phyloP scores from a whole-genome alignment of 2,113 vertebrate genomes.

The Platysteira castanea region DNA sequence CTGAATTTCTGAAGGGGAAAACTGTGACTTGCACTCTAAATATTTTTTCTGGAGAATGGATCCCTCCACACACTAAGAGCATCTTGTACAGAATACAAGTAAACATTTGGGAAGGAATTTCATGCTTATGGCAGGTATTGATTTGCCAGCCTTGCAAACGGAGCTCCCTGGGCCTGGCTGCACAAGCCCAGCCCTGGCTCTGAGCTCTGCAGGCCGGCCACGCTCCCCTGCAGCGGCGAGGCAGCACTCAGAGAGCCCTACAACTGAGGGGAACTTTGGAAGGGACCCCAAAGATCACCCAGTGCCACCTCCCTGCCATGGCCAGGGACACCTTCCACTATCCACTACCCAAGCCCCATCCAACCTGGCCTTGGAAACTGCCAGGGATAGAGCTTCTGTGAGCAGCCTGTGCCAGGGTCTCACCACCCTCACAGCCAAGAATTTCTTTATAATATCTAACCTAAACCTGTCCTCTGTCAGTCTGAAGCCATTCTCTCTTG shows the following conservation, averaged over 20 bases:
- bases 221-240: fast-evolving
- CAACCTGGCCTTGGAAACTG: neutral
- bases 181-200: neutral
- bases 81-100: slow-evolving; percentile 23
- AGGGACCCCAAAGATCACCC: neutral
- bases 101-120: neutral
- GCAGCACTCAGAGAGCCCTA: neutral
- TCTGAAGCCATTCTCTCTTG: neutral
- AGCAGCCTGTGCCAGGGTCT: neutral
- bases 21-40: slow-evolving; percentile 26
- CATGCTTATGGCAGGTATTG: neutral
- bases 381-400: neutral
- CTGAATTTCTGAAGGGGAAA: slow-evolving; percentile 23
- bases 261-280: fast-evolving
- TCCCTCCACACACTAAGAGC: neutral
- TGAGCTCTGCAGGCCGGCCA: fast-evolving
- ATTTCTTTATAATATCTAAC: neutral
- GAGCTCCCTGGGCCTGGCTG: fast-evolving
- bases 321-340: neutral
- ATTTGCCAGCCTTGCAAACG: neutral
- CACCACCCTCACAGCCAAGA: neutral
- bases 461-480: neutral
- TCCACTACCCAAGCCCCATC: fast-evolving
- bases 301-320: neutral
- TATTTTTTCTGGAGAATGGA: slow-evolving; percentile 49